phyloP scores from a whole-genome alignment of 1,140 invertebrate species.

The Papilio polytes region DNA sequence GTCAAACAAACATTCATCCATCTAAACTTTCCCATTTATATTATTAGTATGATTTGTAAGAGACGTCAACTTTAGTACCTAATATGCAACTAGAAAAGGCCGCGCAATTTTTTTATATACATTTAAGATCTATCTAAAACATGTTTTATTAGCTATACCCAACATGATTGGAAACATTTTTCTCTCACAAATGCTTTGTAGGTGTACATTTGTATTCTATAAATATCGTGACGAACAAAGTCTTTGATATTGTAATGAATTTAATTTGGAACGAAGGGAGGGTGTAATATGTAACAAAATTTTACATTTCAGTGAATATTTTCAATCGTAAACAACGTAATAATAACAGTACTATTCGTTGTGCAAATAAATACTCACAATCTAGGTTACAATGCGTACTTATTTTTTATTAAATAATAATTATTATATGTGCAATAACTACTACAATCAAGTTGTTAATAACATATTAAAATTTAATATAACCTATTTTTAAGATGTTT shows the following conservation, averaged over 20 bases:
- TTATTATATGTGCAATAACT: no score
- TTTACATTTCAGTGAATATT: not conserved
- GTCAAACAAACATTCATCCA: no score
- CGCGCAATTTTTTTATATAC: no score
- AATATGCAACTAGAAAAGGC: not conserved
- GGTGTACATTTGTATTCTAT: not conserved
- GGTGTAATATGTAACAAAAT: slow-evolving; percentile 13
- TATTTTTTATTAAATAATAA: not conserved
- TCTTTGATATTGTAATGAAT: slow-evolving; percentile 5
- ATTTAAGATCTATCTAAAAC: no score
- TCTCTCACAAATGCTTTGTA: not conserved
- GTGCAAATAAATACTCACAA: not conserved
- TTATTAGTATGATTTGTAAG: no score
- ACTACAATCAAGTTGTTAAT: not conserved
- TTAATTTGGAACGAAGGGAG: slow-evolving; percentile 5
- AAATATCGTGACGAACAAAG: not conserved
- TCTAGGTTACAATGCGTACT: no score
- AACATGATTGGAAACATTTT: not conserved
- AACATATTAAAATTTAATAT: not conserved
- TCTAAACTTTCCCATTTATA: no score
- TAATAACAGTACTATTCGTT: not conserved
- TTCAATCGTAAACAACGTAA: not conserved
- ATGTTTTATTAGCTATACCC: not conserved
- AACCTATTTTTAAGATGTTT: not conserved
- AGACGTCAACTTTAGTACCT: no score